Conservation (phyloP, 2,797 vertebrate species). For the Halcyon smyrnensis region DNA sequence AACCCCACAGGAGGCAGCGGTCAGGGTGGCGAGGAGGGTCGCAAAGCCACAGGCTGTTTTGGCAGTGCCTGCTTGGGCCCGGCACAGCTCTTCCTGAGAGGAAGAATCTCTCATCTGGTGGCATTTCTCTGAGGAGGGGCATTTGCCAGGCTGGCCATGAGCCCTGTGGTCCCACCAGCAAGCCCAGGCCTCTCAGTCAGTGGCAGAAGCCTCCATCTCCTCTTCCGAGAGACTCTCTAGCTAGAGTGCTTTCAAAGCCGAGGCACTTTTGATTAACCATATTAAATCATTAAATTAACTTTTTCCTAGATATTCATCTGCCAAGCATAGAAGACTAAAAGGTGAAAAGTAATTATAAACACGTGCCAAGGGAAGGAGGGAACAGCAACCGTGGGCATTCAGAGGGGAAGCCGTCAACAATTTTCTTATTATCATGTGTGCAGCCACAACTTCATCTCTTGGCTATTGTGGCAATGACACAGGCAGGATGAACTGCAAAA, state of each 20-base stretch:
- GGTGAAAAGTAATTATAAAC: constrained; percentile 46
- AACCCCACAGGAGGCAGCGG: rapidly evolving
- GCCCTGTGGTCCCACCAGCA: rapidly evolving
- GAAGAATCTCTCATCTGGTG: not conserved
- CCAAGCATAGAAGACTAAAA: not conserved
- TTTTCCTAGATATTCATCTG: constrained; percentile 39
- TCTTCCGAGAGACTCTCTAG: not conserved
- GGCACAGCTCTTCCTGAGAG: not conserved
- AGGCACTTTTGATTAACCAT: constrained; percentile 26
- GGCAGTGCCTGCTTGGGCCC: rapidly evolving
- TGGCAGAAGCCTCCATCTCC: not conserved
- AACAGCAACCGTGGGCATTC: not conserved
- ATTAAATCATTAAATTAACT: constrained; percentile 50
- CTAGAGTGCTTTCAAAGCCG: not conserved
- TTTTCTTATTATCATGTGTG: not conserved
- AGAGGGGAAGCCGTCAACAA: not conserved
- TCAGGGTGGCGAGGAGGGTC: rapidly evolving
- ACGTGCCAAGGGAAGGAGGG: not conserved
- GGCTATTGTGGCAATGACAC: not conserved
- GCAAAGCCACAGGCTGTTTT: not conserved
- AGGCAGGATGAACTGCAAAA: not conserved
- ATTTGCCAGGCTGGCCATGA: not conserved
- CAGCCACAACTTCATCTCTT: not conserved
- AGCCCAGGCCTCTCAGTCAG: not conserved
- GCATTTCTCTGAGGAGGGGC: not conserved